Evolutionary conservation across 2,113 vertebrate species (phyloP).

Genomic region (Okapia johnstoni): DNA sequence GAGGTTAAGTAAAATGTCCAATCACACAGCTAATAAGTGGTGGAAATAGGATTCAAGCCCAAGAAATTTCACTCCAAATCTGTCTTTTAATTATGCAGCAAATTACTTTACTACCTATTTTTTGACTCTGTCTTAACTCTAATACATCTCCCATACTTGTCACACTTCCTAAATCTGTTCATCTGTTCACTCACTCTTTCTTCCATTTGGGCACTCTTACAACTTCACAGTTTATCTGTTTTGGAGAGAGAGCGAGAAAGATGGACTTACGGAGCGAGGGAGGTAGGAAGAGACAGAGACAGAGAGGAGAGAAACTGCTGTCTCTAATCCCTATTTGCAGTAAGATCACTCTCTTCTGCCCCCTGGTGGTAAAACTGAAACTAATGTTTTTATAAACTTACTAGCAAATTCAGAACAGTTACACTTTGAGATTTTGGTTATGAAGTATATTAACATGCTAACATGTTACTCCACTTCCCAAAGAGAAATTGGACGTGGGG

Average conservation of each 20-base stretch:
- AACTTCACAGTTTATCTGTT: background rate
- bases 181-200: background rate
- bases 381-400: background rate
- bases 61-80: background rate
- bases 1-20: background rate
- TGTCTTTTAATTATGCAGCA: background rate
- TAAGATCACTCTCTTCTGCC: constrained; percentile 7
- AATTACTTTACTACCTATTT: background rate
- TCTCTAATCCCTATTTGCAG: background rate
- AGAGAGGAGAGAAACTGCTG: background rate
- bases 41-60: background rate
- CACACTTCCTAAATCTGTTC: background rate
- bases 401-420: background rate
- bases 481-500: background rate
- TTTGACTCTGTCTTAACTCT: background rate
- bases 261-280: background rate
- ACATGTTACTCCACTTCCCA: background rate
- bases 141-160: background rate
- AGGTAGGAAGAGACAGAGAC: background rate
- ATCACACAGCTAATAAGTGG: background rate
- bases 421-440: background rate
- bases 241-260: background rate
- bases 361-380: constrained; percentile 16
- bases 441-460: background rate
- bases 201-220: background rate